Percentiles rank a stretch among this genome's conserved stretches.
phyloP scores from a whole-genome alignment of 1,140 invertebrate genomes.

The Prorops nasuta region DNA sequence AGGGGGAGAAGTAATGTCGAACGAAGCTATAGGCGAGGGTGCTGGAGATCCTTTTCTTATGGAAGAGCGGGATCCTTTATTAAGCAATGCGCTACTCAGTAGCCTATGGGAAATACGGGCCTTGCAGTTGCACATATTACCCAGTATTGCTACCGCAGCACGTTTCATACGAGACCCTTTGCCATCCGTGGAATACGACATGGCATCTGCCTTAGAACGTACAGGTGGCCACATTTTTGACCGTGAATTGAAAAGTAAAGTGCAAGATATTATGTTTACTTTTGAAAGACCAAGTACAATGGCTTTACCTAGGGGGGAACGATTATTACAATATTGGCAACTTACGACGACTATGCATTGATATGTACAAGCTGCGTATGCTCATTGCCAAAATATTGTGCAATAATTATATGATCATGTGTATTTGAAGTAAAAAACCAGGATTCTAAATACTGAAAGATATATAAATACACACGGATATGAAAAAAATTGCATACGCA shows the following conservation, averaged over 20 bases:
- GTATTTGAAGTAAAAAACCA: too few relatives aligned
- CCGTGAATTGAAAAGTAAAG: constrained; percentile 62
- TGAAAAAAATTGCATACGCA: too few relatives aligned
- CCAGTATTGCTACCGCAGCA: constrained; percentile 67
- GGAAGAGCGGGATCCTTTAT: constrained; percentile 75
- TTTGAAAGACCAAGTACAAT: constrained; percentile 62
- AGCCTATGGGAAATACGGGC: constrained; percentile 89
- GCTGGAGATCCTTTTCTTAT: constrained; percentile 77
- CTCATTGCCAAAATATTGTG: too few relatives aligned
- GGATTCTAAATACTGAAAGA: too few relatives aligned
- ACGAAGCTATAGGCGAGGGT: constrained; percentile 33
- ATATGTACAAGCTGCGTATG: too few relatives aligned
- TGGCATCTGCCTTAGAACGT: constrained; percentile 62
- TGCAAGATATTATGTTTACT: constrained; percentile 62
- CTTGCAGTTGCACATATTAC: constrained; percentile 74
- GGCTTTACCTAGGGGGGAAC: constrained; percentile 54
- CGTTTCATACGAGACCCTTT: constrained; percentile 68
- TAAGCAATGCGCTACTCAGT: constrained; percentile 79
- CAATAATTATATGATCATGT: too few relatives aligned
- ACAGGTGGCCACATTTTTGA: constrained; percentile 65
- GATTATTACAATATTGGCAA: constrained; percentile 59
- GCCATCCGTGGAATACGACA: constrained; percentile 67
- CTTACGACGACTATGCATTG: constrained; percentile 39
- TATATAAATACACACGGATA: too few relatives aligned
- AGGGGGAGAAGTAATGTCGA: constrained; percentile 43